These are phyloP conservation scores for Globodera rostochiensis DNA, from an alignment of 1,140 invertebrate genomes.

Conservation along the genomic window DNA sequence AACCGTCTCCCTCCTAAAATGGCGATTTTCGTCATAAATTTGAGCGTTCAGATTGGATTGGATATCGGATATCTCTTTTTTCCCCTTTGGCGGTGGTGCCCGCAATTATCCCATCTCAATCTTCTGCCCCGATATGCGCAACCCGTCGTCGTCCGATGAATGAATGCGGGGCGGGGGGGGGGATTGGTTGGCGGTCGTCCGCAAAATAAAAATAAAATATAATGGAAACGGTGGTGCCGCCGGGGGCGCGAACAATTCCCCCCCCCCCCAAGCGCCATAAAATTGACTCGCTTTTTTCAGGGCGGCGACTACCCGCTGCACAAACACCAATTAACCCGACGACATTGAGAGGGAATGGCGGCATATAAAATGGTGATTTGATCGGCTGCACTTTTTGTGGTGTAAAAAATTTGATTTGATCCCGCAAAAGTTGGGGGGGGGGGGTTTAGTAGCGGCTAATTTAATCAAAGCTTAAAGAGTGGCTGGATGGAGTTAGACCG, in stretches of 20 bases:
- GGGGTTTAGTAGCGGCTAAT: too few species aligned
- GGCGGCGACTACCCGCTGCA: neutral
- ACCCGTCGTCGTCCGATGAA: neutral
- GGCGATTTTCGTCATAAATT: constrained; percentile 1
- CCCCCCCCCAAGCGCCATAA: neutral
- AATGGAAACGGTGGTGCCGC: neutral
- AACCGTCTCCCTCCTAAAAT: neutral
- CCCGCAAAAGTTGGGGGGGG: too few species aligned
- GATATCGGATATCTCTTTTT: neutral
- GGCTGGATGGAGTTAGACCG: too few species aligned
- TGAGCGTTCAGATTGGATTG: too few species aligned
- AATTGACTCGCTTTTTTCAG: neutral
- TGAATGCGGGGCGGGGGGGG: neutral
- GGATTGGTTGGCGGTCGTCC: neutral
- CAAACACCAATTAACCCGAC: neutral
- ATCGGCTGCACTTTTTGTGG: too few species aligned
- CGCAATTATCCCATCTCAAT: constrained; percentile 20
- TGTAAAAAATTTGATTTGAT: too few species aligned
- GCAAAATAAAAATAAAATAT: constrained; percentile 1
- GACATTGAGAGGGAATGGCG: neutral
- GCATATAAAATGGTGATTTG: neutral
- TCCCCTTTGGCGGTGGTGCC: neutral
- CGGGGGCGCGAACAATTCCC: constrained; percentile 10
- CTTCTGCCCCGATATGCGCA: neutral
- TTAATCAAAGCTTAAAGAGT: too few species aligned